Base-by-base conservation (phyloP, 2,113 vertebrate genomes). In the Suncus etruscus region DNA sequence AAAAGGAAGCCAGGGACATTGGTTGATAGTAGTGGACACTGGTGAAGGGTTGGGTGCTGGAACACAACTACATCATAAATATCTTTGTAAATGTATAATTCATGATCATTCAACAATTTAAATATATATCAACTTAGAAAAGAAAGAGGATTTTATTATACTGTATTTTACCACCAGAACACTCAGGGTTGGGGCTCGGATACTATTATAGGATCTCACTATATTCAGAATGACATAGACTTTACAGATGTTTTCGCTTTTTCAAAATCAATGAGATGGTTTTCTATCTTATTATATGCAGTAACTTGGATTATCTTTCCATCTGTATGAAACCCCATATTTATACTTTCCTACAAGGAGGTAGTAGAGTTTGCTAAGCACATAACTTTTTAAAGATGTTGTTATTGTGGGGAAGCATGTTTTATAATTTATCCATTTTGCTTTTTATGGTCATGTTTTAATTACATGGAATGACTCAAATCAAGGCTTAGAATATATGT, bases 401-500 rank as follows among this genome's bases (percentile, higher is more conserved):
- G 22, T 47, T 18, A 3, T 87, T 39, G n/a, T 74, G 32, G 22
- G n/a, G 3, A 4, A 83, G 24, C 22, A 14, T 84, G 10, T 81
- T 45, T 72, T 61, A 47, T 45, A 68, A 3, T 61, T 31, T n/a
- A 51, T 2, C 2, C 29, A 77, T 73, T 90, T 73, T 39, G 66
- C 2, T 82, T 39, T 48, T 86, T 39, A 54, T 11, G 8, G 9
- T 25, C n/a, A 82, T 76, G 27, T 24, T 94, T 78, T 89, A 47
- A 76, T 47, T 51, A n/a, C 39, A 51, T 61, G 24, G 45, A 72
- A 68, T 76, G 83, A 61, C 48, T 95, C 78, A 61, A 77, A 76
- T 63, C 24, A 84, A 70, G 81, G 31, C 82, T 83, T 79, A 73
- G 47, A 10, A 83, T 81, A 73, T 68, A 11, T 68, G 6, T 65